A percentile compares a stretch with the other conserved stretches of the same genome.
Conservation (phyloP, 2,888 invertebrate genomes). For the Andrena dorsata region DNA sequence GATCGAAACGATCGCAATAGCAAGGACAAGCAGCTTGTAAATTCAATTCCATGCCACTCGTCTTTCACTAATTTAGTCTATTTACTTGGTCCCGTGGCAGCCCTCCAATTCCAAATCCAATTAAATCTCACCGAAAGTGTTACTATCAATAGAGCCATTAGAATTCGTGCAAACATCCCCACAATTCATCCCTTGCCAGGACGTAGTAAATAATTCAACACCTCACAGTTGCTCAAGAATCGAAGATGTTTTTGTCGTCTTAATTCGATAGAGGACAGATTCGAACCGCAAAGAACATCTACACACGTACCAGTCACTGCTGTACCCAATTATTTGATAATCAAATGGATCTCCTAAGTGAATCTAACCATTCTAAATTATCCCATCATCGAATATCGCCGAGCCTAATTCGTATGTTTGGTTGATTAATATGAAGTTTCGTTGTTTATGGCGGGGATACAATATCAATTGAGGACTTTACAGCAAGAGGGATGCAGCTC, state of each 20-base stretch:
- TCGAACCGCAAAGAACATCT: no score
- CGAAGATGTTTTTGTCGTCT: no score
- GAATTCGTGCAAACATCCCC: neutral
- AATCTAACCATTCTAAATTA: conserved; percentile 1
- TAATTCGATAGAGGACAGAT: no score
- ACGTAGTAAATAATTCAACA: neutral
- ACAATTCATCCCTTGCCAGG: neutral
- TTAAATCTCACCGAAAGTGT: neutral
- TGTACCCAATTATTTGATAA: neutral
- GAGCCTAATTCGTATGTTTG: neutral
- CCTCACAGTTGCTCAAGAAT: neutral
- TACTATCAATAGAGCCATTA: neutral
- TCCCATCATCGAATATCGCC: neutral
- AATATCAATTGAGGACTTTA: no score
- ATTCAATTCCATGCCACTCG: neutral
- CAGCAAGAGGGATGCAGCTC: no score
- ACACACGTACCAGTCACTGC: no score
- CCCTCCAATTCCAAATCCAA: neutral
- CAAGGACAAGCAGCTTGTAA: conserved; percentile 52
- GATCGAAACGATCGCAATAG: conserved; percentile 45
- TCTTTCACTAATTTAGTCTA: neutral
- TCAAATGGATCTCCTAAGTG: conserved; percentile 6
- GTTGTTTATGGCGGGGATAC: no score
- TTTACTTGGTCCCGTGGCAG: neutral
- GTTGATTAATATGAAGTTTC: no score